Evolutionary conservation across 23 tunicate genomes (phyloP), one percentile per base, ranked within the genome.

Genomic region (Ciona savignyi): DNA sequence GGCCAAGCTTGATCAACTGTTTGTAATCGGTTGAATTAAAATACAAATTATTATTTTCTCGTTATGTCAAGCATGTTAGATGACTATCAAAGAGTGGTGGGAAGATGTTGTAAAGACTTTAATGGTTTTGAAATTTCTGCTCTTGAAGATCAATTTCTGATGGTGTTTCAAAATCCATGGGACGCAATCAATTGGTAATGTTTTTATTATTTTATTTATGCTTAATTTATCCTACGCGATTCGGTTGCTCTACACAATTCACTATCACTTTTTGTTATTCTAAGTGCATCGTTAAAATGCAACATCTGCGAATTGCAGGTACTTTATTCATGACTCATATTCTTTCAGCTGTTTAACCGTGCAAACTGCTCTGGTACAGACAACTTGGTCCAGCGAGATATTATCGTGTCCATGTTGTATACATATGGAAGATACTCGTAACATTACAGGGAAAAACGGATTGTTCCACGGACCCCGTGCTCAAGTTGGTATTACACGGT

Each of bases 161-260:
- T 88, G 25, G 87, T 88, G 15, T 88, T 88, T 73, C 96, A 88
- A 67, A 80, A 88, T 31, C 96, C 96, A 3, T 88, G 96, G 96
- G 96, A 88, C 35, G 96, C 96, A 22, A 60, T 88, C 32, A 88
- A 88, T 51, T 88, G 96, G 96, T 88, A 60, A 68, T 34, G 68
- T 6, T 63, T n/a, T n/a, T n/a, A n/a, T n/a, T n/a, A n/a, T n/a
- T 21, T 48, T 23, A 72, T 21, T 42, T 72, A 48, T 72, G 22
- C 22, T 30, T 69, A 19, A 19, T 19, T 69, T 0, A 0, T 11
- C 15, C 20, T 49, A 49, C 61, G 19, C 20, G 20, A 49, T 49
- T 49, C 15, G 20, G 61, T 49, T 49, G 61, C 20, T 15, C 20
- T 49, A 49, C 15, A 11, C 61, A n/a, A n/a, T n/a, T n/a, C n/a